phyloP scores from a whole-genome alignment of 1,140 invertebrate genomes.

The Monomorium pharaonis region DNA sequence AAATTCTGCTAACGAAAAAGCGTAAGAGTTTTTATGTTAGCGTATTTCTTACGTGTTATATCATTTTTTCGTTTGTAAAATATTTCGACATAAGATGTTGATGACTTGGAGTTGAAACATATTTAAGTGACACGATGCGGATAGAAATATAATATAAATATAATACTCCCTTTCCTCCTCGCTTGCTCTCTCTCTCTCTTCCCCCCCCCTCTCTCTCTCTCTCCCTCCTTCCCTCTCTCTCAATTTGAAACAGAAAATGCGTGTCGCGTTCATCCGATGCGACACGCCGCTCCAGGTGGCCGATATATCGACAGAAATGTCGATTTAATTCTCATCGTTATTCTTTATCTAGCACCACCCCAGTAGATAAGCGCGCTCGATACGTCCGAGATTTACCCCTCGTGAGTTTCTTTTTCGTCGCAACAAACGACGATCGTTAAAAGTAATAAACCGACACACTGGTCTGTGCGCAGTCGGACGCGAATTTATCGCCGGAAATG shows the following conservation, averaged over 20 bases:
- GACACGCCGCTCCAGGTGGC: not conserved
- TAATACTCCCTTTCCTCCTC: not conserved
- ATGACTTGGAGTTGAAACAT: not conserved
- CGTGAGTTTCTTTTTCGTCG: slow-evolving; percentile 28
- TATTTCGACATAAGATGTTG: not conserved
- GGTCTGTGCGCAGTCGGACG: not conserved
- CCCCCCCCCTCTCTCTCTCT: no score
- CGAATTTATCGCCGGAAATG: slow-evolving; percentile 71
- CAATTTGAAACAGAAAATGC: slow-evolving; percentile 26
- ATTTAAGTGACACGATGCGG: slow-evolving; percentile 6
- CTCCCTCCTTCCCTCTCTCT: not conserved
- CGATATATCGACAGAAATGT: slow-evolving; percentile 63
- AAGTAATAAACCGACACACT: slow-evolving; percentile 47
- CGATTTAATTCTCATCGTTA: slow-evolving; percentile 55
- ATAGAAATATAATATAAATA: not conserved
- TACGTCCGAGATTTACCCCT: slow-evolving; percentile 40
- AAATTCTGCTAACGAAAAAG: not conserved
- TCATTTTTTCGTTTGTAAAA: not conserved
- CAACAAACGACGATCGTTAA: slow-evolving; percentile 40
- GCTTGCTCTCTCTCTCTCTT: no score
- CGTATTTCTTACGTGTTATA: not conserved
- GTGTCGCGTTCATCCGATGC: slow-evolving; percentile 30
- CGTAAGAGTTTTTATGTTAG: not conserved
- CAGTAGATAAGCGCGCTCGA: slow-evolving; percentile 50
- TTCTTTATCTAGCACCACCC: slow-evolving; percentile 48